Conservation (phyloP, 2,797 vertebrate genomes). For the Lophius americanus region DNA sequence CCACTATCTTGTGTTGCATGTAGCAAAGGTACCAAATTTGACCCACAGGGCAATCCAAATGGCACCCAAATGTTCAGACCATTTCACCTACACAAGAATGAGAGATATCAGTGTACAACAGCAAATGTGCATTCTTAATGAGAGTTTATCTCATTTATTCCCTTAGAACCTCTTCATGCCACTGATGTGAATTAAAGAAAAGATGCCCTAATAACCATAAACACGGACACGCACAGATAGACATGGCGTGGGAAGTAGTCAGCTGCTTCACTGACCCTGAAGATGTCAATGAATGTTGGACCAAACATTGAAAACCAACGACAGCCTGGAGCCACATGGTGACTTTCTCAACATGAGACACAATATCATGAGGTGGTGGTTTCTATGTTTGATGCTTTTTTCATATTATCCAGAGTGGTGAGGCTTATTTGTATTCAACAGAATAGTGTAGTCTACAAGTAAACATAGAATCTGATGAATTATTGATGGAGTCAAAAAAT, state of each 20-base stretch:
- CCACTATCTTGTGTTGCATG: background rate
- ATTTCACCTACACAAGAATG: background rate
- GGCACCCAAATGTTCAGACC: background rate
- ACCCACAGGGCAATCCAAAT: background rate
- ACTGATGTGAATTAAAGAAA: background rate
- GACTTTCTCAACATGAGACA: conserved; percentile 56
- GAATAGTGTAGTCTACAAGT: no score
- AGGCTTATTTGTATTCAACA: no score
- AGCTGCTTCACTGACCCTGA: conserved; percentile 69
- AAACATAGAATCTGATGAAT: no score
- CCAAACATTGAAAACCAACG: conserved; percentile 31
- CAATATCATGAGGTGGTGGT: background rate
- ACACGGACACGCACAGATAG: background rate
- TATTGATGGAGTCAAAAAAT: no score
- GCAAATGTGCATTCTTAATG: background rate
- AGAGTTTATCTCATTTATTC: background rate
- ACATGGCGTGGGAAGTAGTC: conserved; percentile 63
- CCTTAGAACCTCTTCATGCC: background rate
- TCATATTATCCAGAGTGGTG: no score
- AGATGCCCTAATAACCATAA: background rate
- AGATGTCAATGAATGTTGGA: conserved; percentile 49
- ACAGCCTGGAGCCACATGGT: conserved; percentile 55
- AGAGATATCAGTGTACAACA: background rate
- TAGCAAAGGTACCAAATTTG: background rate
- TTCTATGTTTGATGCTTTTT: background rate